A percentile compares a stretch with the other conserved stretches of the same genome.
Evolutionary conservation across 92 coral and sea anemone species (phyloP).

Genomic region (Phenganax subtilis): DNA sequence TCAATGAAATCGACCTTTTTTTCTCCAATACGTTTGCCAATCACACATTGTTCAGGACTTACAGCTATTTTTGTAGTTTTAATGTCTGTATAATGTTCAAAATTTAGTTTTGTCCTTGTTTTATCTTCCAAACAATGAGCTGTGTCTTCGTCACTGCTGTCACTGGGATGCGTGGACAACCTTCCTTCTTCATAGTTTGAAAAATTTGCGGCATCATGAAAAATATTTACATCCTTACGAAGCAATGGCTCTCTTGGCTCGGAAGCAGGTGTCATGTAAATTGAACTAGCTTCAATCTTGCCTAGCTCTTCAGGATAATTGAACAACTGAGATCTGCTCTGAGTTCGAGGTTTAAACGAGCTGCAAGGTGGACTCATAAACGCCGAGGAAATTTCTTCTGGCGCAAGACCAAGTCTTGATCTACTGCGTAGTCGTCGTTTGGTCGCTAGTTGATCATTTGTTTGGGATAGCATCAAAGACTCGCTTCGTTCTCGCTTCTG

Average conservation of each 20-base stretch:
- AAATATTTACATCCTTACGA: slow-evolving; percentile 3
- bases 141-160: slow-evolving; percentile 19
- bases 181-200: not conserved
- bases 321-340: slow-evolving; percentile 17
- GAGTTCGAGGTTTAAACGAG: slow-evolving; percentile 4
- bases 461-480: slow-evolving; percentile 17
- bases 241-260: slow-evolving; percentile 23
- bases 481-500: slow-evolving; percentile 41
- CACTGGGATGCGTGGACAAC: not conserved
- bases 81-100: slow-evolving; percentile 13
- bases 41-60: slow-evolving; percentile 70
- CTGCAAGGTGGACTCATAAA: slow-evolving; percentile 35
- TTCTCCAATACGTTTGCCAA: slow-evolving; percentile 46
- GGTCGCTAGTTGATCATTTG: slow-evolving; percentile 17
- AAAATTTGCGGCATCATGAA: not conserved
- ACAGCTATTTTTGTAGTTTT: slow-evolving; percentile 25
- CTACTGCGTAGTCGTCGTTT: slow-evolving; percentile 32
- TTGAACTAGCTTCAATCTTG: slow-evolving; percentile 13
- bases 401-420: slow-evolving; percentile 18
- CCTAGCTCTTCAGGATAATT: not conserved
- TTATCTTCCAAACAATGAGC: slow-evolving; percentile 3
- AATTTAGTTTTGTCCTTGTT: slow-evolving; percentile 11
- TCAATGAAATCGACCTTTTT: slow-evolving; percentile 52
- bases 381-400: slow-evolving; percentile 5
- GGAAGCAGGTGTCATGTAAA: slow-evolving; percentile 23